Conservation (phyloP, 2,888 invertebrate species). For the Cantharis lateralis region DNA sequence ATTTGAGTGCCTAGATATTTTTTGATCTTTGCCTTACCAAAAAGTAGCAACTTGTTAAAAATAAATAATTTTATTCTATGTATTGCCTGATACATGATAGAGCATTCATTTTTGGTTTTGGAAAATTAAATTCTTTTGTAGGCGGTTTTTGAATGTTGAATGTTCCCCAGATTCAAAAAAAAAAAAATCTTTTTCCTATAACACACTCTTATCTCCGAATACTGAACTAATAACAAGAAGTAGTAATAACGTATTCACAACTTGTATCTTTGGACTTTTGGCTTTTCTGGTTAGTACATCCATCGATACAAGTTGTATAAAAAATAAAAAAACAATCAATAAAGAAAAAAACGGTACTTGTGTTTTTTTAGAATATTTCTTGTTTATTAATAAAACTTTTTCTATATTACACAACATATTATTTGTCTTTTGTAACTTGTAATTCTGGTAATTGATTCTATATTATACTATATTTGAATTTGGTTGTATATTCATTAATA, state of each 20-base stretch:
- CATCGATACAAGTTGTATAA: not conserved
- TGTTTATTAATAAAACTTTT: not conserved
- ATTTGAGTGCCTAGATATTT: slow-evolving; percentile 47
- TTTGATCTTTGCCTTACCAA: slow-evolving; percentile 45
- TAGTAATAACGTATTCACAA: slow-evolving; percentile 21
- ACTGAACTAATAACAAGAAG: slow-evolving; percentile 20
- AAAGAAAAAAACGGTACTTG: not conserved
- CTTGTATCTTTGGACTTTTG: slow-evolving; percentile 2
- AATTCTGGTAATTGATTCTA: not conserved
- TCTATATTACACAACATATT: not conserved
- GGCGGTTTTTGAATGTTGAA: slow-evolving; percentile 21
- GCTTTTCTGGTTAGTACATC: not conserved
- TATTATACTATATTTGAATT: not conserved
- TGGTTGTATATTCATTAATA: not conserved
- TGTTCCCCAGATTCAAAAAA: slow-evolving; percentile 17
- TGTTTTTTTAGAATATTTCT: not conserved
- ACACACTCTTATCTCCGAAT: slow-evolving; percentile 19
- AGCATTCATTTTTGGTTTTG: not conserved
- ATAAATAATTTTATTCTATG: slow-evolving; percentile 11
- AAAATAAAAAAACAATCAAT: not conserved
- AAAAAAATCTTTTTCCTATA: not conserved
- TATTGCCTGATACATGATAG: slow-evolving; percentile 11
- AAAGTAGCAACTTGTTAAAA: slow-evolving; percentile 16
- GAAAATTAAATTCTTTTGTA: slow-evolving; percentile 3
- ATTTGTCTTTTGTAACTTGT: not conserved